Evolutionary conservation across 2,797 vertebrate genomes (phyloP).

Genomic region (Crenuchus spilurus): DNA sequence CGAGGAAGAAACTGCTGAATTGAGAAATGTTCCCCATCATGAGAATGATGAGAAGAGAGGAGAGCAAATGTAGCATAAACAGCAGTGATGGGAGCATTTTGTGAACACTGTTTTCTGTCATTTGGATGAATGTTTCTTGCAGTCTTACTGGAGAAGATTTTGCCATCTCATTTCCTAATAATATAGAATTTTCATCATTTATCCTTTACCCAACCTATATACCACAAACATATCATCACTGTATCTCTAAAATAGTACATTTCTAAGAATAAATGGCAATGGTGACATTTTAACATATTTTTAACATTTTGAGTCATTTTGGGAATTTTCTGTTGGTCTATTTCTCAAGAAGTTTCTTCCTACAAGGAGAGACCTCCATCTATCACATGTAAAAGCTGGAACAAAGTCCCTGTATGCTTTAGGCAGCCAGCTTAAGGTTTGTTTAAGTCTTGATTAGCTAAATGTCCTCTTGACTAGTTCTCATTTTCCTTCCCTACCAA

Average conservation of each 20-base stretch:
- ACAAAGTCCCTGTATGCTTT: background rate
- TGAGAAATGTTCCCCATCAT: conserved; percentile 42
- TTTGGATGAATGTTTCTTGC: conserved; percentile 68
- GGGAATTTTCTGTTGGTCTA: no score
- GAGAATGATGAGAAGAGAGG: conserved; percentile 50
- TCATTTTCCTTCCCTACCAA: conserved; percentile 26
- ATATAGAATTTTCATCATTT: background rate
- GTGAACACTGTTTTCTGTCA: conserved; percentile 71
- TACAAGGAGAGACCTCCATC: background rate
- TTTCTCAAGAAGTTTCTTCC: no score
- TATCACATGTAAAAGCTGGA: background rate
- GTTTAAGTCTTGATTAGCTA: conserved; percentile 22
- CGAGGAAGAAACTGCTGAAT: conserved; percentile 24
- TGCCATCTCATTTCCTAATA: conserved; percentile 10
- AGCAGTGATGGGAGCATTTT: conserved; percentile 73
- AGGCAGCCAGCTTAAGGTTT: background rate
- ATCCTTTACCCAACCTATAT: background rate
- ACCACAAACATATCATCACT: background rate
- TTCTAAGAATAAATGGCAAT: no score
- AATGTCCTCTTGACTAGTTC: conserved; percentile 8
- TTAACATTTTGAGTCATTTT: no score
- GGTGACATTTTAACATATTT: no score
- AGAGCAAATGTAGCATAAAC: conserved; percentile 68
- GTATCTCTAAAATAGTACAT: no score
- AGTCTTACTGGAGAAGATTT: conserved; percentile 32